These are phyloP conservation scores for Mastigias papua DNA, from an alignment of 30 jellyfish, hydroid and myxozoan genomes.

Conservation along the genomic window DNA sequence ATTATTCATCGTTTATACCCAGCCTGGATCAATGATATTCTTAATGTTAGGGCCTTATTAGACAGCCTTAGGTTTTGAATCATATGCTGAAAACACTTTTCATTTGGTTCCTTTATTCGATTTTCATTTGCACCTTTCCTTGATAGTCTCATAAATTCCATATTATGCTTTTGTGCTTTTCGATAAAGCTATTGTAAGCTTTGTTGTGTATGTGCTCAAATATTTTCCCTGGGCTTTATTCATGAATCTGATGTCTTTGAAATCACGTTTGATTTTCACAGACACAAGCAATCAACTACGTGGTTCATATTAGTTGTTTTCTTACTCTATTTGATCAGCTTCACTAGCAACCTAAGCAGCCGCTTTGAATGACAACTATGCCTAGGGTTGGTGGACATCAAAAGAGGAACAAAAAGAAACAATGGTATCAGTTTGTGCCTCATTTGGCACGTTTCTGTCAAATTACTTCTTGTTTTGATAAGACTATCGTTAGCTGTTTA, in stretches of 20 bases:
- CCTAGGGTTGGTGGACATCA: neutral
- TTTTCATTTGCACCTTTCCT: neutral
- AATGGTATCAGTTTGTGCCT: no score
- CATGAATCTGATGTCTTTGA: neutral
- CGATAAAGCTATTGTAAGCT: neutral
- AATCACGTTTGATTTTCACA: neutral
- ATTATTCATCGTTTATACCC: no score
- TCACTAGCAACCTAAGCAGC: neutral
- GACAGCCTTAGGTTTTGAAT: no score
- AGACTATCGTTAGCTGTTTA: no score
- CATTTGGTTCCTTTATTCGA: neutral
- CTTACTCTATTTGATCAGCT: neutral
- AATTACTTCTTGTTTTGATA: no score
- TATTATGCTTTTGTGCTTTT: neutral
- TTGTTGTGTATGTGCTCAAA: neutral
- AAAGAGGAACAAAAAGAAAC: neutral
- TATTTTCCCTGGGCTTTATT: neutral
- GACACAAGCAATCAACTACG: neutral
- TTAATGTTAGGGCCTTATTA: no score
- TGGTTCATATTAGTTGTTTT: neutral
- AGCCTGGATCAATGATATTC: no score
- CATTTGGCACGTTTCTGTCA: no score
- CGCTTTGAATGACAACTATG: neutral
- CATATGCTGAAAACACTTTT: no score
- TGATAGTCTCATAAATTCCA: neutral